Base-by-base conservation (phyloP, 1,140 invertebrate genomes). In the Mycetomoellerius zeteki region DNA sequence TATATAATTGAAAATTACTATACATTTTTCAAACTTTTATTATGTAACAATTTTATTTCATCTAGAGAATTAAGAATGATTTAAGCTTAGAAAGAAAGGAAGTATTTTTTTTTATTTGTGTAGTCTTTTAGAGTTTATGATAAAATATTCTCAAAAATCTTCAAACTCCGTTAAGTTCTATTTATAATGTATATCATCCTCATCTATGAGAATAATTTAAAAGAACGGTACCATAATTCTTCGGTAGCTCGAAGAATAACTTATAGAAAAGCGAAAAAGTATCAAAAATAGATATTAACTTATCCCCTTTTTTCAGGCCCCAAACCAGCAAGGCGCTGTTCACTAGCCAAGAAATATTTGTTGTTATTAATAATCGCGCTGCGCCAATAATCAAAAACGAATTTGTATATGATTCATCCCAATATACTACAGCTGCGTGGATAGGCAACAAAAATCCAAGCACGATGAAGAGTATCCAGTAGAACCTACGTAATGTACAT, bases 351-450 rank as follows among this genome's bases (percentile, higher is more conserved):
- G 96, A 95, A 2, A 96, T 92, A 85, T 97, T 96, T 0, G 96
- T 88, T 0, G 96, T 95, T 3, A 98, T 92, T 0, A 95, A 94
- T 54, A 97, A 96, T 19, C 97, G 95, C 62, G 98, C 89, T 91
- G 97, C 96, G n/a, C 97, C 97, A 10, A 97, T 94, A 1, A 97
- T 95, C 43, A 97, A 96, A n/a, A 97, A 92, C 0, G 96, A 93
- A 60, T 95, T 96, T 4, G 94, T 80, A 0, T 97, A 92, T 0
- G 96, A 95, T 88, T 98, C 97, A 10, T 96, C 96, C 96, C 97
- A 98, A 90, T 98, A 98, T 93, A 97, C 97, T 0, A 97, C 95
- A 0, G 97, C 97, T 0, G 97, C 96, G 89, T 98, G 97, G 2
- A 98, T 93, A 2, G 97, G 97, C n/a, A 98, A 89, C 3, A 98